Percentiles rank a stretch among this genome's conserved stretches.
phyloP scores from a whole-genome alignment of 2,113 vertebrate species.

The Platysternon megacephalum region DNA sequence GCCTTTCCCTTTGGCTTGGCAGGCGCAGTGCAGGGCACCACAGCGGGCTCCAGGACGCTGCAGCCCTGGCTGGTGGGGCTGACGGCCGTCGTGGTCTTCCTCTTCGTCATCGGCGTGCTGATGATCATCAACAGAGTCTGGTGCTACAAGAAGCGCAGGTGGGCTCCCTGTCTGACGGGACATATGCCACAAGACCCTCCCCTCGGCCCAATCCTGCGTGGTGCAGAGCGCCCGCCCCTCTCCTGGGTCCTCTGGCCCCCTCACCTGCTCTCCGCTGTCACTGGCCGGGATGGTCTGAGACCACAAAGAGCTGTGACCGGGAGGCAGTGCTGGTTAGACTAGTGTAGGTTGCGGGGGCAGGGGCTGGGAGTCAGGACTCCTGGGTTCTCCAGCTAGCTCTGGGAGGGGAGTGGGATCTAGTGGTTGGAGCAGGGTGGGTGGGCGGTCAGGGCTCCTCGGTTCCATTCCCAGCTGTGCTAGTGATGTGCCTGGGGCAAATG shows the following conservation, averaged over 20 bases:
- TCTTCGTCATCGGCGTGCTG: slow-evolving; percentile 84
- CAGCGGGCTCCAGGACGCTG: background rate
- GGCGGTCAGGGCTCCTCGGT: background rate
- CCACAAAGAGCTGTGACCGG: background rate
- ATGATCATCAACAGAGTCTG: slow-evolving; percentile 81
- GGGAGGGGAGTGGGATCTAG: background rate
- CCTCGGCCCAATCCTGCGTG: background rate
- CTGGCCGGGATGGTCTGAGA: background rate
- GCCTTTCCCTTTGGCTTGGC: background rate
- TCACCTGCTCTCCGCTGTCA: background rate
- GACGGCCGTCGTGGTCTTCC: slow-evolving; percentile 83
- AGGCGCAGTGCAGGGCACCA: background rate
- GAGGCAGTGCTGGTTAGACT: background rate
- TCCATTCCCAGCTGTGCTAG: background rate
- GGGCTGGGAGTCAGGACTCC: background rate
- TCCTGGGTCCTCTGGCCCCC: background rate
- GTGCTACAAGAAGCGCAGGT: slow-evolving; percentile 69
- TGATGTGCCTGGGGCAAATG: background rate
- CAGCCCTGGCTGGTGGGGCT: slow-evolving; percentile 87
- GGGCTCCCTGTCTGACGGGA: background rate
- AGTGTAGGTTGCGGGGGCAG: background rate
- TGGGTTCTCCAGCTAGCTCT: background rate
- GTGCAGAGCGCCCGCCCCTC: background rate
- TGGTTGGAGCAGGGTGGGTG: background rate
- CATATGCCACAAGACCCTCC: background rate